Conservation (phyloP, 2,888 invertebrate genomes). For the Hedychridium roseum region DNA sequence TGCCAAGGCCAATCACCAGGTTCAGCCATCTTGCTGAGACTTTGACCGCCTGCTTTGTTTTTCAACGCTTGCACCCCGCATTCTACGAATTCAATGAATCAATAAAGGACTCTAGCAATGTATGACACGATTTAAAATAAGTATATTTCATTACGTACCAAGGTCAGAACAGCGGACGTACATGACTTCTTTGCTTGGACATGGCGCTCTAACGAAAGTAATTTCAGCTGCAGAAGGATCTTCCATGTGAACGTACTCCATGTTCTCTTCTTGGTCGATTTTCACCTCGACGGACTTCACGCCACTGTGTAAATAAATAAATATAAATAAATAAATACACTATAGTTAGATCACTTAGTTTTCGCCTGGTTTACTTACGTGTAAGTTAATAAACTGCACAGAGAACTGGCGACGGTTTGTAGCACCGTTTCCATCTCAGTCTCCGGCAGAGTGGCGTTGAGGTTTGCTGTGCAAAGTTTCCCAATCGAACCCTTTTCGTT, state of each 20-base stretch:
- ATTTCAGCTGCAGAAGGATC: slow-evolving; percentile 84
- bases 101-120: slow-evolving; percentile 3
- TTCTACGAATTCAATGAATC: slow-evolving; percentile 60
- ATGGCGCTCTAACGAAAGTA: slow-evolving; percentile 80
- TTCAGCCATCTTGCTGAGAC: slow-evolving; percentile 75
- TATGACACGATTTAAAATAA: slow-evolving; percentile 1
- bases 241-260: slow-evolving; percentile 82
- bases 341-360: background rate
- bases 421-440: slow-evolving; percentile 67
- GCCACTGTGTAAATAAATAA: slow-evolving; percentile 68
- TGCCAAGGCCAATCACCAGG: slow-evolving; percentile 96
- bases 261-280: slow-evolving; percentile 68
- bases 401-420: slow-evolving; percentile 77
- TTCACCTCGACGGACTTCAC: slow-evolving; percentile 75
- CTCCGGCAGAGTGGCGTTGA: slow-evolving; percentile 70
- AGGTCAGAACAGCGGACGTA: slow-evolving; percentile 81
- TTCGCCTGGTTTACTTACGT: slow-evolving; percentile 67
- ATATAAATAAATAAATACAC: no score
- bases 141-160: slow-evolving; percentile 65
- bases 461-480: slow-evolving; percentile 82
- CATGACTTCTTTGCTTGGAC: slow-evolving; percentile 79
- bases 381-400: slow-evolving; percentile 80
- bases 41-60: slow-evolving; percentile 65
- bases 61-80: slow-evolving; percentile 73
- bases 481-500: slow-evolving; percentile 83